A percentile compares a stretch with the other conserved stretches of the same genome.
phyloP scores from a whole-genome alignment of 2,113 vertebrate genomes.

The Pedionomus torquatus region DNA sequence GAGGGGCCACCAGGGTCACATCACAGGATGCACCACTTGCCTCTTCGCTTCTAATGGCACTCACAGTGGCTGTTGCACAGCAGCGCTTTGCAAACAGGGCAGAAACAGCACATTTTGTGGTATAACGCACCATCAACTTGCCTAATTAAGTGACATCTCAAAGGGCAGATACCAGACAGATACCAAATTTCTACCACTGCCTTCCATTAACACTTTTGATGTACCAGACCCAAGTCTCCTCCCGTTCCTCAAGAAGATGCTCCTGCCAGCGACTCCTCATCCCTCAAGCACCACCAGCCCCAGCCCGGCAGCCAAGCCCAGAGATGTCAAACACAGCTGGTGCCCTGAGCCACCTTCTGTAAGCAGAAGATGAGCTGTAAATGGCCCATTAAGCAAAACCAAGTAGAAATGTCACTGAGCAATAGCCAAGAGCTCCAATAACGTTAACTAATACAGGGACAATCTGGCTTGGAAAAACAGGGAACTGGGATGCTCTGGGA shows the following conservation, averaged over 20 bases:
- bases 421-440: fast-evolving
- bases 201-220: background rate
- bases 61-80: fast-evolving
- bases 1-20: fast-evolving
- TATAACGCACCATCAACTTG: background rate
- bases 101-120: background rate
- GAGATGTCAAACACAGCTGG: background rate
- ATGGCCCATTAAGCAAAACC: background rate
- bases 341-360: background rate
- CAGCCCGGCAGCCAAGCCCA: too few species aligned
- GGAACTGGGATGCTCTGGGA: fast-evolving
- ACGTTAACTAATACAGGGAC: fast-evolving
- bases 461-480: fast-evolving
- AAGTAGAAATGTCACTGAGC: background rate
- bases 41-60: background rate
- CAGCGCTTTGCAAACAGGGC: background rate
- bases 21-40: fast-evolving
- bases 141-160: background rate
- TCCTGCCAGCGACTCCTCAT: fast-evolving
- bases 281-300: too few species aligned
- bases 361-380: fast-evolving
- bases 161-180: background rate
- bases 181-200: background rate
- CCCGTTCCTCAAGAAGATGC: background rate
- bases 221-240: fast-evolving